Base-by-base conservation (phyloP, 2,113 vertebrate genomes). In the Morone chrysops region DNA sequence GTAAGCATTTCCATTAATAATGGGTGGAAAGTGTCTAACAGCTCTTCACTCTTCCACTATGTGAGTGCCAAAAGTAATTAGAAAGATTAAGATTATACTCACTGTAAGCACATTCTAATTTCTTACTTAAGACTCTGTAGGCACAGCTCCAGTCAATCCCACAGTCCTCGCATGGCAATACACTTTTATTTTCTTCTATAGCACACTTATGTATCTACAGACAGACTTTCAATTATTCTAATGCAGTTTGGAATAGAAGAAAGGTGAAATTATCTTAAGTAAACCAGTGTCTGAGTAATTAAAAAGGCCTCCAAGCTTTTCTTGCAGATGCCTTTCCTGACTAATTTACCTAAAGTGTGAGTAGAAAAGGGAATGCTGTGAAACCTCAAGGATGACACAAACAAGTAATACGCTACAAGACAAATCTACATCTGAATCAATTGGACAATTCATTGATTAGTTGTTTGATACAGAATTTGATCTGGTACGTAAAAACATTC, bases 51-150 rank as follows among this genome's bases (percentile, higher is more conserved):
- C 54, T 75, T 86, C 62, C 47, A 83, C 50, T 18, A 56, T 47
- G 25, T 36, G 60, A 76, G 51, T 50, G 45, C 54, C 65, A 73
- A 78, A 86, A 83, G 74, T 78, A 90, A 92, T 90, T 89, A 85
- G 51, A 87, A 78, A 86, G 65, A 81, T 77, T 82, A 79, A 78
- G 79, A 86, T 80, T 86, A 70, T 67, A 59, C 43, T 80, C 20
- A 60, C 54, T 78, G 73, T 74, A 79, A 74, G 63, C 60, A 70
- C 61, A 70, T 77, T 61, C 20, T 60, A 56, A 75, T 80, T 80
- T 83, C 45, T 78, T 56, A 16, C 14, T 74, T 54, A 69, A 83
- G 71, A 67, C 54, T 71, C 41, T 75, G 73, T 48, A 61, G 71
- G 86, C 81, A 81, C 43, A 16, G 62, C 45, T 89, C 87, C 87